A percentile compares a stretch with the other conserved stretches of the same genome.
These are phyloP conservation scores for Octomys mimax DNA, from an alignment of 2,797 vertebrate species.

Conservation along the genomic window DNA sequence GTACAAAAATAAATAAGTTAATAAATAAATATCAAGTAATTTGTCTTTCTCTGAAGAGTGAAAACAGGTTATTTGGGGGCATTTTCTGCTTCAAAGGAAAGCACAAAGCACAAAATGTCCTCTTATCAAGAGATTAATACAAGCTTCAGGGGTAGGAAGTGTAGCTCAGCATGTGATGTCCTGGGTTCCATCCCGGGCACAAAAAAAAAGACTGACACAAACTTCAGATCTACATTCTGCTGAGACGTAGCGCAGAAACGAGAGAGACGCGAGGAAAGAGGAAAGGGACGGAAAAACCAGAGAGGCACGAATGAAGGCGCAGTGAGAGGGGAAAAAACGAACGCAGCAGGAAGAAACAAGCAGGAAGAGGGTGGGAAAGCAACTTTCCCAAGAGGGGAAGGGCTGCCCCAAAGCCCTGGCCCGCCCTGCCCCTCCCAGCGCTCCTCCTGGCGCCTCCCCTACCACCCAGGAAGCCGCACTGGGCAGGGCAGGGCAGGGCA, in stretches of 20 bases:
- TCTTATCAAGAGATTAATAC: background rate
- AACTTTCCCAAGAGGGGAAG: background rate
- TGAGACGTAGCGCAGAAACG: background rate
- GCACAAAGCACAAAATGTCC: background rate
- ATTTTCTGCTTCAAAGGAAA: background rate
- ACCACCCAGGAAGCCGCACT: background rate
- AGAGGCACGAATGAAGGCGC: background rate
- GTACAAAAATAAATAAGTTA: background rate
- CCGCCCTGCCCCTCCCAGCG: background rate
- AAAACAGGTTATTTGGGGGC: background rate
- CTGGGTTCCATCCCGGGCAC: background rate
- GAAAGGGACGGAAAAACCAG: background rate
- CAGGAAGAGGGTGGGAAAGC: background rate
- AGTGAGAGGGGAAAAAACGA: fast-evolving
- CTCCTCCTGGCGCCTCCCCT: background rate
- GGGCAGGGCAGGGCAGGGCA: background rate
- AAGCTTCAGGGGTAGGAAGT: background rate
- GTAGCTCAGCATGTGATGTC: background rate
- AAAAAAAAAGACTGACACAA: background rate
- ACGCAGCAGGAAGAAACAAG: background rate
- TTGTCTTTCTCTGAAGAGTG: background rate
- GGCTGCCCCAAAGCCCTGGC: background rate
- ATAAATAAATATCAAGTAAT: background rate
- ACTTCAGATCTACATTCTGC: background rate
- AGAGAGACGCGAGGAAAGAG: background rate